Percentiles rank a stretch among this genome's conserved stretches.
Conservation (phyloP, 2,797 vertebrate species). For the Schizothorax lantsangensis region DNA sequence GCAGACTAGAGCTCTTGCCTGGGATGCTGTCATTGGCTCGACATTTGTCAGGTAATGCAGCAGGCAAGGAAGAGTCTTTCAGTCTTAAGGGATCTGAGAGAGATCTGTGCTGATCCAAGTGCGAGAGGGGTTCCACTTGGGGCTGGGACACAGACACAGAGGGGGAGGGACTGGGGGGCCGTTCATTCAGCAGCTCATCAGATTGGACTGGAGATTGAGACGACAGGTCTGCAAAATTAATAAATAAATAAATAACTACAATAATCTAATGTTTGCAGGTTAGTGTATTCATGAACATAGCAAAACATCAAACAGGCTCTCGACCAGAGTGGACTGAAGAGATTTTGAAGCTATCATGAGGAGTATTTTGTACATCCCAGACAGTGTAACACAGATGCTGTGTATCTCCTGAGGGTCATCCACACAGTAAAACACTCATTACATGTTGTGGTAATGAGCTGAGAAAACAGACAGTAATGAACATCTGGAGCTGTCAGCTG, state of each 20-base stretch:
- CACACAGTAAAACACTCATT: slow-evolving; percentile 2
- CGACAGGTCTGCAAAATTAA: slow-evolving; percentile 73
- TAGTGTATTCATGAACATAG: not conserved
- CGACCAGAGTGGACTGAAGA: not conserved
- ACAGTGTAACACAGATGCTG: not conserved
- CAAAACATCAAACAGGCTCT: not conserved
- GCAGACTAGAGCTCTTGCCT: slow-evolving; percentile 88
- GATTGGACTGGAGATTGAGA: slow-evolving; percentile 78
- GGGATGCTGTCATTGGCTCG: slow-evolving; percentile 77
- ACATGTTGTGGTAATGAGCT: slow-evolving; percentile 5
- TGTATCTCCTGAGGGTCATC: not conserved
- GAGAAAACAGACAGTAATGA: slow-evolving; percentile 20
- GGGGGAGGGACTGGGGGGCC: slow-evolving; percentile 74
- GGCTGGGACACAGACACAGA: slow-evolving; percentile 65
- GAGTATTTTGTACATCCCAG: not conserved
- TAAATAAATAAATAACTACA: not conserved
- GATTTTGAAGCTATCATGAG: not conserved
- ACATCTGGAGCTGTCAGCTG: slow-evolving; percentile 54
- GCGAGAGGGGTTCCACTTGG: slow-evolving; percentile 71
- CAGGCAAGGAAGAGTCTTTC: slow-evolving; percentile 79
- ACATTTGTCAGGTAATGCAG: slow-evolving; percentile 82
- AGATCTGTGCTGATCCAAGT: slow-evolving; percentile 80
- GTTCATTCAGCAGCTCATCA: slow-evolving; percentile 78
- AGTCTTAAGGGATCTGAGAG: slow-evolving; percentile 81
- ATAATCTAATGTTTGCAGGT: not conserved